Conservation (phyloP, 2,888 invertebrate species). For the Ichneumon xanthorius region DNA sequence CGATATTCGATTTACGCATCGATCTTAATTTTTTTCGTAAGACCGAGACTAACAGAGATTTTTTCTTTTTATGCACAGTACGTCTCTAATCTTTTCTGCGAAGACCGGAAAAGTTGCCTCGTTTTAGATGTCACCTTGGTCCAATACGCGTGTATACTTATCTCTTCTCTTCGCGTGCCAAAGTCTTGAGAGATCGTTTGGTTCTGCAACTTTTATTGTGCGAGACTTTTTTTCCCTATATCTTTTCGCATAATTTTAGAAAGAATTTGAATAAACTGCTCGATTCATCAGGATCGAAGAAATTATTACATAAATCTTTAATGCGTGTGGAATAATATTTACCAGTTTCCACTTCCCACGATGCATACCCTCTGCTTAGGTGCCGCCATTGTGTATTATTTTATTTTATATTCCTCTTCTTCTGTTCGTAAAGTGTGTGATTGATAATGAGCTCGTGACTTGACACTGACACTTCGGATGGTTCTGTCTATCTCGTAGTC, state of each 20-base stretch:
- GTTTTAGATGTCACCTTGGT: constrained; percentile 62
- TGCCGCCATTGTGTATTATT: constrained; percentile 68
- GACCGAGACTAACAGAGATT: not conserved
- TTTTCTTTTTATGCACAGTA: not conserved
- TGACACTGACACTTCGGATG: constrained; percentile 52
- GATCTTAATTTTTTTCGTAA: not conserved
- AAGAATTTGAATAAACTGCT: not conserved
- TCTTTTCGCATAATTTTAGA: not conserved
- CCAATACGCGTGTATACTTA: constrained; percentile 16
- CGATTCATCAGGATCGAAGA: not conserved
- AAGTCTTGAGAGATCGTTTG: constrained; percentile 28
- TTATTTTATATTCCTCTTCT: constrained; percentile 24
- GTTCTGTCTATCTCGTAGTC: not conserved
- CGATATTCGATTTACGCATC: not conserved
- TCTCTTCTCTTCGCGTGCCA: constrained; percentile 51
- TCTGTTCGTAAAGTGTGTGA: not conserved
- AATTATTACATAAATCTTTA: constrained; percentile 6
- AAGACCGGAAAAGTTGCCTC: not conserved
- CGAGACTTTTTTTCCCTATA: not conserved
- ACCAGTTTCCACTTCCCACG: constrained; percentile 87
- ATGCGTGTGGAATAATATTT: constrained; percentile 71
- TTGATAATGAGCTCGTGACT: not conserved
- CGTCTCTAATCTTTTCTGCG: not conserved
- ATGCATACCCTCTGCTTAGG: constrained; percentile 85
- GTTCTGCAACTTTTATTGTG: not conserved